Conservation (phyloP, 2,113 vertebrate species). For the Indicator indicator region DNA sequence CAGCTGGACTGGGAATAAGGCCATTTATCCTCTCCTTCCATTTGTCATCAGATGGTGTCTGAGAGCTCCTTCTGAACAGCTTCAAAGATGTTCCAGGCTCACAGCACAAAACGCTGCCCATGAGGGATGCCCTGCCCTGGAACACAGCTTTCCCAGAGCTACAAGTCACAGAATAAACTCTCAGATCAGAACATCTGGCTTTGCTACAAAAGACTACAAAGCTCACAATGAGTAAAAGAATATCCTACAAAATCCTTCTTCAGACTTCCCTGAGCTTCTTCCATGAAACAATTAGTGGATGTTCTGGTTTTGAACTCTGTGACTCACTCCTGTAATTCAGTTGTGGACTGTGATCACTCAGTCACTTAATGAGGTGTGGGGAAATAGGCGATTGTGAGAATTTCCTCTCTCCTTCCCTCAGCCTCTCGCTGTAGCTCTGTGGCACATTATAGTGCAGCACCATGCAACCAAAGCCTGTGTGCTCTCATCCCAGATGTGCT, state of each 20-base stretch:
- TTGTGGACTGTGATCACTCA: neutral
- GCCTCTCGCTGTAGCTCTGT: neutral
- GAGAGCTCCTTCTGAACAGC: neutral
- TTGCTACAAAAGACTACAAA: slow-evolving; percentile 16
- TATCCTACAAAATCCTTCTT: slow-evolving; percentile 38
- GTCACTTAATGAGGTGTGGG: fast-evolving
- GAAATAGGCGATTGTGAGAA: slow-evolving; percentile 48
- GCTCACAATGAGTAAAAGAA: slow-evolving; percentile 32
- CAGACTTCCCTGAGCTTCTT: slow-evolving; percentile 13
- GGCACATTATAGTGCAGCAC: neutral
- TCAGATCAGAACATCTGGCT: neutral
- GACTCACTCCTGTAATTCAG: slow-evolving; percentile 39
- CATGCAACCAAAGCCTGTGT: neutral
- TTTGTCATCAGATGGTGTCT: neutral
- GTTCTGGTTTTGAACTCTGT: slow-evolving; percentile 63
- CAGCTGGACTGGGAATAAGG: neutral
- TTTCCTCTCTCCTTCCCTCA: slow-evolving; percentile 34
- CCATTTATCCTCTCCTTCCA: neutral
- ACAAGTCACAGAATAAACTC: neutral
- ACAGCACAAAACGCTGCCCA: neutral
- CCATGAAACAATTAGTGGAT: slow-evolving; percentile 67
- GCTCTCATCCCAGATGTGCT: neutral
- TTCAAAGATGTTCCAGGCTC: neutral
- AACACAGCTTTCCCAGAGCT: neutral
- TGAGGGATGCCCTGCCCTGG: neutral